A percentile compares a stretch with the other conserved stretches of the same genome.
Evolutionary conservation across 2,113 vertebrate genomes (phyloP).

Genomic region (Ageneiosus marmoratus): DNA sequence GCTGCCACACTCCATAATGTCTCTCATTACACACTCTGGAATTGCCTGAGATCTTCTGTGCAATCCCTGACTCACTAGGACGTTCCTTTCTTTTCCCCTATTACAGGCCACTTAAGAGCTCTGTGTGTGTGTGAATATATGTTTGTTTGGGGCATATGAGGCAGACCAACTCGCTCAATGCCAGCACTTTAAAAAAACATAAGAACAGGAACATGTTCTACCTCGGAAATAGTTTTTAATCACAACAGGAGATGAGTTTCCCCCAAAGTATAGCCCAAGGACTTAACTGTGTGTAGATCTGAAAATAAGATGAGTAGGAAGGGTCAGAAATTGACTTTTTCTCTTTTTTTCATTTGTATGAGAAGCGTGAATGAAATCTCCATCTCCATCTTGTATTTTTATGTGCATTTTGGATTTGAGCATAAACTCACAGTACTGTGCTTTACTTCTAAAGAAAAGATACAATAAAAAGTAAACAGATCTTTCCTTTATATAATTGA

Average conservation of each 20-base stretch:
- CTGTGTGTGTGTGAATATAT: neutral
- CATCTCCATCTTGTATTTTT: neutral
- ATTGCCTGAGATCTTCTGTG: slow-evolving; percentile 25
- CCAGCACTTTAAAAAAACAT: neutral
- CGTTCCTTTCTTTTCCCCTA: neutral
- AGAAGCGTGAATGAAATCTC: neutral
- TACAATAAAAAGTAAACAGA: neutral
- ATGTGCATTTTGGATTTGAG: neutral
- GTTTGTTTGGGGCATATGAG: neutral
- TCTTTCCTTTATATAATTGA: neutral
- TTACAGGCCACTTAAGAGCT: slow-evolving; percentile 13
- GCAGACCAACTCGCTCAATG: neutral
- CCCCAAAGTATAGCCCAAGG: neutral
- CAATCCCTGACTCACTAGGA: neutral
- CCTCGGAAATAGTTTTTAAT: slow-evolving; percentile 14
- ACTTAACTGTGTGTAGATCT: neutral
- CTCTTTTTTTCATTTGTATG: neutral
- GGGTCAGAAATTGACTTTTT: neutral
- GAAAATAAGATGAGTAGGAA: neutral
- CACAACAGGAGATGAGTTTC: neutral
- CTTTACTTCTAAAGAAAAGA: neutral
- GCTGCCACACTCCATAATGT: neutral
- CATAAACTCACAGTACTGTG: neutral
- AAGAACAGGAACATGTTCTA: slow-evolving; percentile 11
- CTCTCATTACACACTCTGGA: slow-evolving; percentile 20